Base-by-base conservation (phyloP, 2,113 vertebrate genomes). In the Archocentrus centrarchus region DNA sequence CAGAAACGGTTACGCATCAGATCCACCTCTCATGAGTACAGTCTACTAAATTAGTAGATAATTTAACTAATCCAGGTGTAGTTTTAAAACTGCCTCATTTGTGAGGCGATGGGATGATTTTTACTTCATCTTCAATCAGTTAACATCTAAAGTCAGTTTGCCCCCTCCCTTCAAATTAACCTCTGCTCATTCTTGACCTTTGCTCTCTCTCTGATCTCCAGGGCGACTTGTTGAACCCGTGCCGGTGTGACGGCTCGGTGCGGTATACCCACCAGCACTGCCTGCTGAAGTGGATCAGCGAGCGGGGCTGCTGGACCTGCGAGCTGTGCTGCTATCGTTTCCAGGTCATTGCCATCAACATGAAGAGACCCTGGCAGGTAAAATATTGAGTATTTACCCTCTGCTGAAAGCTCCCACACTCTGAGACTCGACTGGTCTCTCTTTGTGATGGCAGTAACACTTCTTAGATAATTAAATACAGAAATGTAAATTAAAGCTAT, bases 291-390 rank as follows among this genome's bases (percentile, higher is more conserved):
- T 99, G 98, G 98, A 99, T 99, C 94, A 98, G 98, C 37, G 98
- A 99, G 92, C 96, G 97, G 20, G 98, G 98, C 55, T 98, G 97
- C 62, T 98, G 98, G 98, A 98, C 97, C 88, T 99, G 98, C 39
- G 98, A 99, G 81, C 97, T 99, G 73, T 99, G 98, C 96, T 98
- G 97, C 89, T 99, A 98, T 75, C 96, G 97, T 95, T 99, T 98
- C 94, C 97, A 98, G 53, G 96, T 99, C 80, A 96, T 97, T 91
- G 97, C 98, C 94, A 98, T 98, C 95, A 97, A 97, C 94, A 96
- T 97, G 97, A 99, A 99, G 95, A 97, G 94, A 2, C 98, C 98
- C 27, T 97, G 97, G 93, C 98, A 99, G 97, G 98, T 99, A 64
- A 47, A 64, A 27, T 20, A 18, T 17, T 47, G 1, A 39, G 24